Base-by-base conservation (phyloP, 1,140 invertebrate species). In the Philopotamus ludificatus region DNA sequence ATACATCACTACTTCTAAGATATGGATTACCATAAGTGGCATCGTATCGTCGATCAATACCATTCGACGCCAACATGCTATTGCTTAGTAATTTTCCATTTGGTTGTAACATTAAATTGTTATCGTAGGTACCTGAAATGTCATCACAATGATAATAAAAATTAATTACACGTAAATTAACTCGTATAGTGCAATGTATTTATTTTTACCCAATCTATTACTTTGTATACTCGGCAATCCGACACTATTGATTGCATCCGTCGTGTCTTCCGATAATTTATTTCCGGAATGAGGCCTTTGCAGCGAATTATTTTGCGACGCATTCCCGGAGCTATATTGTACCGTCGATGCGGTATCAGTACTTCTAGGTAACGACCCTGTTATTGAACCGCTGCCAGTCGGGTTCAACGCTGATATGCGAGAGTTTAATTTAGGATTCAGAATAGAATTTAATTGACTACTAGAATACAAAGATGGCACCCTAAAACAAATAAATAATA, bases 1-100 rank as follows among this genome's bases (percentile, higher is more conserved):
- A 45, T 22, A 73, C 78, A 55, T 72, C 80, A 61, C 82, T 78
- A 45, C 81, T 85, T 74, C 91, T 82, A 63, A 94, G 80, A 75
- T 93, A 93, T 0, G 92, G 92, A 79, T 94, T 94, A 51, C 92
- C 92, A 73, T 94, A 95, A 3, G 89, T 89, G 20, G 92, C 93
- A 18, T 90, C 91, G 73, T 91, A 95, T 62, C 91, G 81, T 8
- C 92, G 91, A 73, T 95, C 92, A 53, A 93, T 89, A 47, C 81
- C 87, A 20, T 60, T 64, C 26, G 64, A 63, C 8, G 60, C 34
- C 20, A 70, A 57, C 26, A 70, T 66, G 10, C 53, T 57, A 44
- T 64, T 57, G n/a, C 54, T 45, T 61, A 66, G 63, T 20, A 64
- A 23, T 10, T 15, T 41, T 8, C 67, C 64, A 47, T 66, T 66